Evolutionary conservation across 2,888 invertebrate genomes (phyloP).

Genomic region (Protodeltote pygarga): DNA sequence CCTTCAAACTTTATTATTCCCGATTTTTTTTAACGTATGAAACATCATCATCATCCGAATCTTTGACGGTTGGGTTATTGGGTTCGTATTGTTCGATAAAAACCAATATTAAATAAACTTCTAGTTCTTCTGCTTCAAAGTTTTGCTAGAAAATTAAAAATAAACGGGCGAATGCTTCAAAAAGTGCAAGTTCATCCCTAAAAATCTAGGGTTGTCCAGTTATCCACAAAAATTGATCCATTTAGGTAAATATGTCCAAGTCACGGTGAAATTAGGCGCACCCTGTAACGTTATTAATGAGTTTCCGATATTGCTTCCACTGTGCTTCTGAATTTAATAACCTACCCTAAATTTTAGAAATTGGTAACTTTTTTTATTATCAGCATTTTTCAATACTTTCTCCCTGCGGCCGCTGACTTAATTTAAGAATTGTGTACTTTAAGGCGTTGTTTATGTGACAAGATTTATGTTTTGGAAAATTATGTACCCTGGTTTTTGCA

Average conservation of each 20-base stretch:
- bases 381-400: conserved; percentile 49
- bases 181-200: conserved; percentile 32
- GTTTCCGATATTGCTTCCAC: conserved; percentile 79
- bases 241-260: conserved; percentile 70
- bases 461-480: no score
- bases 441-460: conserved; percentile 34
- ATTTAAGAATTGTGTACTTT: conserved; percentile 33
- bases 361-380: conserved; percentile 61
- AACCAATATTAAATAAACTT: no score
- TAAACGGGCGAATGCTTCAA: background rate
- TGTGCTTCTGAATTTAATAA: conserved; percentile 70
- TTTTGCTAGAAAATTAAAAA: no score
- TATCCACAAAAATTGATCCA: conserved; percentile 65
- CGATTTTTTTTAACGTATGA: no score
- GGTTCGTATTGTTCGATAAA: no score
- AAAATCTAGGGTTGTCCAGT: conserved; percentile 52
- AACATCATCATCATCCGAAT: no score
- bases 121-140: no score
- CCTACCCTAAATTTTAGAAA: conserved; percentile 64
- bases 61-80: no score
- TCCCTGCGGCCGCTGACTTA: conserved; percentile 27
- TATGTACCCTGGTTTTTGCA: no score
- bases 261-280: conserved; percentile 78
- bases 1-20: no score
- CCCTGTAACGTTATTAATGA: conserved; percentile 82